Conservation (phyloP, 2,888 invertebrate species). For the Folsomia candida region DNA sequence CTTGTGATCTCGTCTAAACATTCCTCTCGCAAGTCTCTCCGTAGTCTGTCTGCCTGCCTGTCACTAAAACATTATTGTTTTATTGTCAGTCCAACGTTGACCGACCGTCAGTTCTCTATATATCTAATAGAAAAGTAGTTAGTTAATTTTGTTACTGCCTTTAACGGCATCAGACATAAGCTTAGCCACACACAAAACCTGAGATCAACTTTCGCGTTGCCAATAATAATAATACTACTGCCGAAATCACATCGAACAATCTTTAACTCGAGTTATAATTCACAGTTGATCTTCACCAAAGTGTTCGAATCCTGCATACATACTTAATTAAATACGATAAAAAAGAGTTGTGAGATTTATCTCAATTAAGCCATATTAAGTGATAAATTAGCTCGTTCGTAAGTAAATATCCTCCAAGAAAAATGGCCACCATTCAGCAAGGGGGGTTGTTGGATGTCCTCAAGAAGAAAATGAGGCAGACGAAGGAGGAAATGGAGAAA, state of each 20-base stretch:
- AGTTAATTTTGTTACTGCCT: slow-evolving; percentile 2
- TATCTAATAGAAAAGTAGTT: not conserved
- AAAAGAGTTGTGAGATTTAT: not conserved
- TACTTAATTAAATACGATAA: not conserved
- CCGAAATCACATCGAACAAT: not conserved
- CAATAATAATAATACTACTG: too few relatives aligned
- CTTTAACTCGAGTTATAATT: not conserved
- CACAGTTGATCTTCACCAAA: not conserved
- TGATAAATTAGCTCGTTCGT: slow-evolving; percentile 12
- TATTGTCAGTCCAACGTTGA: not conserved
- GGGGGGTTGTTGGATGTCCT: slow-evolving; percentile 93
- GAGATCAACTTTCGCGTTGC: too few relatives aligned
- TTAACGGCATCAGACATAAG: not conserved
- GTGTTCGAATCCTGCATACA: not conserved
- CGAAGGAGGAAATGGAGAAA: slow-evolving; percentile 98
- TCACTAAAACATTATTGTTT: not conserved
- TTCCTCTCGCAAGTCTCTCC: not conserved
- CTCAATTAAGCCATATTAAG: slow-evolving; percentile 5
- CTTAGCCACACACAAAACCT: too few relatives aligned
- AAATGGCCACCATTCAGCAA: slow-evolving; percentile 86
- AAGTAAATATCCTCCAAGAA: slow-evolving; percentile 47
- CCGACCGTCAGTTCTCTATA: not conserved
- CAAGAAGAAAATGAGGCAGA: slow-evolving; percentile 99
- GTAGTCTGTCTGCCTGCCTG: not conserved
- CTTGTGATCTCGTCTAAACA: not conserved